phyloP scores from a whole-genome alignment of 2,797 vertebrate species.

The Molothrus ater region DNA sequence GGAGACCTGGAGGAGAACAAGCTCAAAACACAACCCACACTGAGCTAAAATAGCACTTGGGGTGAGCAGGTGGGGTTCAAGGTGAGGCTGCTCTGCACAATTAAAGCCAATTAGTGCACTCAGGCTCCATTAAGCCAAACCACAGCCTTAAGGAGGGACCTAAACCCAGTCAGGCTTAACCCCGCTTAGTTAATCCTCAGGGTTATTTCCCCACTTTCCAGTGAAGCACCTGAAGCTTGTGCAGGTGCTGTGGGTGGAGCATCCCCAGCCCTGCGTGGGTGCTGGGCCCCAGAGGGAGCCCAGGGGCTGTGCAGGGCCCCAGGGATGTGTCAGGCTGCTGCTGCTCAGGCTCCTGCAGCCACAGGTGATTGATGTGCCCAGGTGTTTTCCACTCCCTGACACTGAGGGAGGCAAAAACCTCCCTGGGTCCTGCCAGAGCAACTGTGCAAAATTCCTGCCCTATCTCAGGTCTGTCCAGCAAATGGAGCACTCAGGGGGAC shows the following conservation, averaged over 20 bases:
- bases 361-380: not conserved
- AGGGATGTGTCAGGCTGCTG: not conserved
- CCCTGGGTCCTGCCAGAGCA: not conserved
- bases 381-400: slow-evolving; percentile 3
- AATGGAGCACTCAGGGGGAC: not conserved
- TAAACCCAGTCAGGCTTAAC: not conserved
- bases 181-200: fast-evolving
- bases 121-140: not conserved
- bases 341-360: not conserved
- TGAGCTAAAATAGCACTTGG: not conserved
- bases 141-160: not conserved
- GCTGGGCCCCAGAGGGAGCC: not conserved
- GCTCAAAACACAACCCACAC: fast-evolving
- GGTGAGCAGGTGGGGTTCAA: not conserved
- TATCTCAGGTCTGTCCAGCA: not conserved
- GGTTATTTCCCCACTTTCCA: not conserved
- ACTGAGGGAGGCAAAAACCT: not conserved
- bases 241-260: not conserved
- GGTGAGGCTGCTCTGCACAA: not conserved
- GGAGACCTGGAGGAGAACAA: fast-evolving
- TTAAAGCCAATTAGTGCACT: not conserved
- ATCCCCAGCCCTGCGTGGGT: fast-evolving
- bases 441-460: slow-evolving; percentile 44
- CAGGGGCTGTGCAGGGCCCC: not conserved
- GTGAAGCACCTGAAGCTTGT: not conserved